Conservation (phyloP, 2,113 vertebrate species). For the Lanius ludovicianus region DNA sequence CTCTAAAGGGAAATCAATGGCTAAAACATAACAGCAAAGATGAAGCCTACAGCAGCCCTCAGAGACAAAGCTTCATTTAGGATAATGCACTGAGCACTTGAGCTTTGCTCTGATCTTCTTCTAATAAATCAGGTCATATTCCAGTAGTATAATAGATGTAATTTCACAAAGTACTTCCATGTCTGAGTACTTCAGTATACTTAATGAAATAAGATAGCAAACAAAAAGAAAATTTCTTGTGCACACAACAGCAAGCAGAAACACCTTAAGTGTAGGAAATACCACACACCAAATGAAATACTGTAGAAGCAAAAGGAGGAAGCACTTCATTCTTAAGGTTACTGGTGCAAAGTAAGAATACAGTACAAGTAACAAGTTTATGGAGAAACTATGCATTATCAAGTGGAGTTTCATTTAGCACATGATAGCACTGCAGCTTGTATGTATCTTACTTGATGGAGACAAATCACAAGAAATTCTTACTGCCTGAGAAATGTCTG, state of each 20-base stretch:
- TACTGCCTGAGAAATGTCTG: background rate
- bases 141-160: background rate
- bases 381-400: background rate
- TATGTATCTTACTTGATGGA: background rate
- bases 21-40: background rate
- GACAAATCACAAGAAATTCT: background rate
- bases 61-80: slow-evolving; percentile 30
- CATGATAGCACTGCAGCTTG: background rate
- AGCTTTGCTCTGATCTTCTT: background rate
- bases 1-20: slow-evolving; percentile 49
- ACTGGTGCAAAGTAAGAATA: background rate
- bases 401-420: background rate
- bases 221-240: background rate
- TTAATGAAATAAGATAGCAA: background rate
- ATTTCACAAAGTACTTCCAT: slow-evolving; percentile 1
- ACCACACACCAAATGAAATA: background rate
- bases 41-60: background rate
- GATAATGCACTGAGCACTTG: background rate
- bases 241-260: background rate
- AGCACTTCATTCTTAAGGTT: background rate
- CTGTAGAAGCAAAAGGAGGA: background rate
- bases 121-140: slow-evolving; percentile 19
- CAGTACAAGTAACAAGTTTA: background rate
- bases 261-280: background rate
- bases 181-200: background rate